phyloP scores from a whole-genome alignment of 92 coral and sea anemone species.

The Blastomussa wellsi region DNA sequence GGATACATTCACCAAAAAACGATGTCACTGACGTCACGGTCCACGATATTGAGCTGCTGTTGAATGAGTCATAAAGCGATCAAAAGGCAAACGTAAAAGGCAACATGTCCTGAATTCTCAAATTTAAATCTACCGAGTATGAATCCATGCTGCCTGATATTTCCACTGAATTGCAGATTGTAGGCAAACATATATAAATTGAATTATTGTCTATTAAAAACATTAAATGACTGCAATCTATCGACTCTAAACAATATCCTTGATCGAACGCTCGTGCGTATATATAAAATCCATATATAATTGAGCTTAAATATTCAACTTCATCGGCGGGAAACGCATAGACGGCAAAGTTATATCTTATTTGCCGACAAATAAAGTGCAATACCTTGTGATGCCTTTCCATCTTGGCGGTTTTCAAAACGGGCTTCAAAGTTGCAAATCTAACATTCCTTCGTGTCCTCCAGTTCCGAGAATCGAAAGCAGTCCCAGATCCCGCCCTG shows the following conservation, averaged over 20 bases:
- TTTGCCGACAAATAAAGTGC: background rate
- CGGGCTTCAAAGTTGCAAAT: background rate
- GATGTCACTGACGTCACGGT: background rate
- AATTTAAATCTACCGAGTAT: background rate
- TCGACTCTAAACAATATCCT: background rate
- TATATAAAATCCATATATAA: too few relatives aligned
- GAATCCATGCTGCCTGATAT: background rate
- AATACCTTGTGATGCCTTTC: constrained; percentile 21
- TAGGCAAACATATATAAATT: background rate
- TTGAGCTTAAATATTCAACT: background rate
- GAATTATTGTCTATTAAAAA: background rate
- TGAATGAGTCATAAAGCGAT: too few relatives aligned
- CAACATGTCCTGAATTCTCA: background rate
- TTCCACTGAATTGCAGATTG: background rate
- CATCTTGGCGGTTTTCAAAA: background rate
- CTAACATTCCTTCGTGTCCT: background rate
- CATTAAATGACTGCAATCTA: background rate
- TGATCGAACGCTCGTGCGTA: too few relatives aligned
- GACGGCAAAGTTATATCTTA: background rate
- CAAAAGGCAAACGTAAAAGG: background rate
- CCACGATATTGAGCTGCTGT: background rate
- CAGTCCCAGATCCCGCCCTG: background rate
- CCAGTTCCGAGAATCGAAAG: background rate
- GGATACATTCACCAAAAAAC: too few relatives aligned
- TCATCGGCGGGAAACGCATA: background rate